phyloP scores from a whole-genome alignment of 2,888 invertebrate genomes.

The Tholera decimalis region DNA sequence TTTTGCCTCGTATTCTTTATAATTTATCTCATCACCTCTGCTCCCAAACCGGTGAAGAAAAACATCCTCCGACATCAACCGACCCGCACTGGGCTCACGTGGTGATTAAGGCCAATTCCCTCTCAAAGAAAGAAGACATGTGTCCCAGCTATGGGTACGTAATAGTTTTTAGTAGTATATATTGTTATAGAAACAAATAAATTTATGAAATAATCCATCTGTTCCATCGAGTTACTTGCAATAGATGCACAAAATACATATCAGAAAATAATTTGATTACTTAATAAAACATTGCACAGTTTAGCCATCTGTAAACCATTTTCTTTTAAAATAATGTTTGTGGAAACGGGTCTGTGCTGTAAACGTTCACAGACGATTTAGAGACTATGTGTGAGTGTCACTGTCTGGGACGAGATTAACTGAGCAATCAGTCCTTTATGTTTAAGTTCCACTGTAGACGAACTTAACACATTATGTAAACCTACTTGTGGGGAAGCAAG shows the following conservation, averaged over 20 bases:
- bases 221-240: too few relatives aligned
- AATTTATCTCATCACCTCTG: too few relatives aligned
- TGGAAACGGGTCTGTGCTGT: constrained; percentile 29
- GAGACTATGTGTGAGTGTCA: constrained; percentile 5
- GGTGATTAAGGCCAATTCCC: too few relatives aligned
- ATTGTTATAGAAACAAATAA: too few relatives aligned
- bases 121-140: too few relatives aligned
- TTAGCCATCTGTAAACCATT: constrained; percentile 21
- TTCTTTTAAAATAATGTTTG: constrained; percentile 21
- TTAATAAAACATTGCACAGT: constrained; percentile 4
- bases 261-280: constrained; percentile 2
- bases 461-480: constrained; percentile 17
- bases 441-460: constrained; percentile 24
- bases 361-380: constrained; percentile 16
- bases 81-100: too few relatives aligned
- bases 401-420: constrained; percentile 29
- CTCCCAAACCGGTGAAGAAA: too few relatives aligned
- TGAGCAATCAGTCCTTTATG: constrained; percentile 30
- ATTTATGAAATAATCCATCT: too few relatives aligned
- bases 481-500: background rate
- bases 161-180: too few relatives aligned
- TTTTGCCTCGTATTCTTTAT: too few relatives aligned
- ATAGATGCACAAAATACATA: background rate
- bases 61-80: too few relatives aligned
- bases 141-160: too few relatives aligned